Percentiles rank a stretch among this genome's conserved stretches.
phyloP scores from a whole-genome alignment of 2,113 vertebrate species.

The Apistogramma diplotaenia region DNA sequence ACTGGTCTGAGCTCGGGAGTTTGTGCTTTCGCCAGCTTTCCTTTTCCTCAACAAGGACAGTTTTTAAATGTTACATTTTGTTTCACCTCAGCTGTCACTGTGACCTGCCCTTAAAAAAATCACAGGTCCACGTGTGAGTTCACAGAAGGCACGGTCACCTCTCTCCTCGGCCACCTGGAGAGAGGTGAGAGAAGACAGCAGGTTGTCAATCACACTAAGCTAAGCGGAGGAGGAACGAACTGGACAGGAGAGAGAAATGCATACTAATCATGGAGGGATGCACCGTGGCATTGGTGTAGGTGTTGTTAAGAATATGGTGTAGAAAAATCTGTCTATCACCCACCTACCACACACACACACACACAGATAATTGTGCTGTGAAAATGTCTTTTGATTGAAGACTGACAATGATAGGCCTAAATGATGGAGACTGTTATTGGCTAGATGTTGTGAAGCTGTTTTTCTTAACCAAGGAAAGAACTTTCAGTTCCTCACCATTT shows the following conservation, averaged over 20 bases:
- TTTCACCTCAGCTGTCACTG: background rate
- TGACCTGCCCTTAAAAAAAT: conserved; percentile 41
- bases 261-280: background rate
- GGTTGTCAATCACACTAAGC: conserved; percentile 51
- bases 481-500: no score
- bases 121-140: conserved; percentile 5
- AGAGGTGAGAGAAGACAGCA: conserved; percentile 41
- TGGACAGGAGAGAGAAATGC: background rate
- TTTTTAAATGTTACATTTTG: background rate
- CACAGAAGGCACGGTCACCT: conserved; percentile 34
- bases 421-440: background rate
- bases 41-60: conserved; percentile 5
- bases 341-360: background rate
- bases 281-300: conserved; percentile 8
- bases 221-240: background rate
- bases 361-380: no score
- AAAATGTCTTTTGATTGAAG: background rate
- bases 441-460: no score
- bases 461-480: no score
- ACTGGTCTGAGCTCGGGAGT: background rate
- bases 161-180: conserved; percentile 41
- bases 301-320: background rate
- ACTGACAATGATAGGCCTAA: rapidly evolving
- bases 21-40: background rate
- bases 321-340: background rate